Conservation (phyloP, 1,140 invertebrate genomes). For the Scaptomyza hsui region DNA sequence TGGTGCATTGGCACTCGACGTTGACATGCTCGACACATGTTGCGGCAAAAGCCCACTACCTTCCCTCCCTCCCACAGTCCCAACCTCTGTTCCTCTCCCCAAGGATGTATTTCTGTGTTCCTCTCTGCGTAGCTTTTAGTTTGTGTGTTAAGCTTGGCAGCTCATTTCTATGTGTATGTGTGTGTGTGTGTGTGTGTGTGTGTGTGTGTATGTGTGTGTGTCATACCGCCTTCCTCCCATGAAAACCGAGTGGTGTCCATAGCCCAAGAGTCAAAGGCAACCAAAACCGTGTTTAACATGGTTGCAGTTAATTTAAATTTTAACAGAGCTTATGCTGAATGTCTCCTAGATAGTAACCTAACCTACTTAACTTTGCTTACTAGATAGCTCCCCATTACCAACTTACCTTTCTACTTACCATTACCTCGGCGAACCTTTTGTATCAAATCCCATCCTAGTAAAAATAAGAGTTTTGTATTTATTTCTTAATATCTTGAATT, state of each 20-base stretch:
- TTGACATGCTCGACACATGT: conserved; percentile 42
- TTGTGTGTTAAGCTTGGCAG: conserved; percentile 7
- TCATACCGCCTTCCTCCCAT: not conserved
- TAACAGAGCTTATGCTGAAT: too few relatives aligned
- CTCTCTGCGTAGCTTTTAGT: not conserved
- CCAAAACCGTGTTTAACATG: conserved; percentile 7
- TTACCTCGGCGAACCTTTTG: not conserved
- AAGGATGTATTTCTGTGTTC: conserved; percentile 4
- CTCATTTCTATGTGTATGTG: not conserved
- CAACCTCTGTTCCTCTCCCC: not conserved
- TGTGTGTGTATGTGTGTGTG: not conserved
- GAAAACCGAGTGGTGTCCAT: not conserved
- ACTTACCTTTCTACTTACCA: conserved; percentile 6
- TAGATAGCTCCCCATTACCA: too few relatives aligned
- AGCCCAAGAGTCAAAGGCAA: conserved; percentile 16
- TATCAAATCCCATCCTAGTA: not conserved
- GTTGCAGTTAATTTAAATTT: not conserved
- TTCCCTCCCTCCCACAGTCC: too few relatives aligned
- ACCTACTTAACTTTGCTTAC: too few relatives aligned
- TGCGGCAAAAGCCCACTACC: not conserved
- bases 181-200: not conserved
- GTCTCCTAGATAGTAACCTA: too few relatives aligned
- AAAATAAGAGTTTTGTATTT: not conserved
- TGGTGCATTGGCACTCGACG: conserved; percentile 27
- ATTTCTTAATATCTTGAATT: conserved; percentile 40